Conservation (phyloP, 2,888 invertebrate genomes). For the Synergus japonicus region DNA sequence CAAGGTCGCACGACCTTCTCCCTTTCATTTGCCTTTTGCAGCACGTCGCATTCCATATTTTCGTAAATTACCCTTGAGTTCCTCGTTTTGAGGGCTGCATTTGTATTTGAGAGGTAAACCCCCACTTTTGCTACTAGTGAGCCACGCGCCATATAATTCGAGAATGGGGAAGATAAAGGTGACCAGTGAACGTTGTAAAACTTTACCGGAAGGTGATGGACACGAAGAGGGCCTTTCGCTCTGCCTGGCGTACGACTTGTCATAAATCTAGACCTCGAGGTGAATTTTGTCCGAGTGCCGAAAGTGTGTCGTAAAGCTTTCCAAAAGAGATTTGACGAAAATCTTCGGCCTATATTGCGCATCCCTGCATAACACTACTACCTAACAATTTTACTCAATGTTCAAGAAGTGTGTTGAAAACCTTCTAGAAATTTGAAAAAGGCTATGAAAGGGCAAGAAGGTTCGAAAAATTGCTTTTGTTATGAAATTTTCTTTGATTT, state of each 20-base stretch:
- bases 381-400: slow-evolving; percentile 1
- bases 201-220: slow-evolving; percentile 55
- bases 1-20: slow-evolving; percentile 46
- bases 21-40: slow-evolving; percentile 44
- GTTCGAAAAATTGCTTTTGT: background rate
- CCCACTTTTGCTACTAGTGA: slow-evolving; percentile 47
- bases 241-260: slow-evolving; percentile 67
- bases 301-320: slow-evolving; percentile 56
- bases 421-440: slow-evolving; percentile 14
- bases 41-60: slow-evolving; percentile 51
- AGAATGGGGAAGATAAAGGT: slow-evolving; percentile 56
- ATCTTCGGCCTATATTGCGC: slow-evolving; percentile 36
- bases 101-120: slow-evolving; percentile 33
- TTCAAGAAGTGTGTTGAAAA: slow-evolving; percentile 8
- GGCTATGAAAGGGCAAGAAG: slow-evolving; percentile 16
- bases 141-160: slow-evolving; percentile 72
- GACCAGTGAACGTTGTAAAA: slow-evolving; percentile 56
- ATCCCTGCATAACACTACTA: slow-evolving; percentile 1
- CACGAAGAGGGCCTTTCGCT: slow-evolving; percentile 44
- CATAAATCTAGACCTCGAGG: slow-evolving; percentile 60
- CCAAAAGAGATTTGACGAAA: slow-evolving; percentile 49
- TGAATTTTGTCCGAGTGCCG: slow-evolving; percentile 35
- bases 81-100: slow-evolving; percentile 23
- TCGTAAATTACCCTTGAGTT: slow-evolving; percentile 50
- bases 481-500: background rate